These are phyloP conservation scores for Mya arenaria DNA, from an alignment of 1,140 invertebrate genomes.

Conservation along the genomic window DNA sequence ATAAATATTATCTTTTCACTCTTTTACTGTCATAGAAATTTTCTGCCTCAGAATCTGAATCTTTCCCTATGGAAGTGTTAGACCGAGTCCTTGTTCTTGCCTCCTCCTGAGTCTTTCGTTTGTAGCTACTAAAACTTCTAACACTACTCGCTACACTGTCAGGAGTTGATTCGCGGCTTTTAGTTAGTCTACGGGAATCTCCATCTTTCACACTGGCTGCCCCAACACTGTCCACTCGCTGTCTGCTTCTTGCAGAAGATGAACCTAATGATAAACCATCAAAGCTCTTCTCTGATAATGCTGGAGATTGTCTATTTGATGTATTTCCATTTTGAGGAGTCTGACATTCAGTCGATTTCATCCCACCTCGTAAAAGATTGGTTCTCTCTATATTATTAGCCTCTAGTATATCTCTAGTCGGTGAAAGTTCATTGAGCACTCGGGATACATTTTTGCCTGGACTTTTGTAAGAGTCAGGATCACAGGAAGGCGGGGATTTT, in stretches of 20 bases:
- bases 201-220: constrained; percentile 47
- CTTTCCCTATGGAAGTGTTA: constrained; percentile 28
- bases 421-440: constrained; percentile 70
- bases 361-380: not conserved
- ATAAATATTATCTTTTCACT: constrained; percentile 19
- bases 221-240: constrained; percentile 49
- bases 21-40: constrained; percentile 17
- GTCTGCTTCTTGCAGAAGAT: constrained; percentile 35
- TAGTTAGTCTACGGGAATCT: constrained; percentile 32
- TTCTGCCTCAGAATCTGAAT: constrained; percentile 50
- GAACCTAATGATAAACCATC: not conserved
- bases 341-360: constrained; percentile 35
- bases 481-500: constrained; percentile 22
- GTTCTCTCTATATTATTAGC: constrained; percentile 57
- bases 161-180: constrained; percentile 61
- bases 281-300: constrained; percentile 33
- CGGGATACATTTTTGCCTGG: constrained; percentile 56
- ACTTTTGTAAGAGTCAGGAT: constrained; percentile 48
- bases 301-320: constrained; percentile 6
- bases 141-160: constrained; percentile 55
- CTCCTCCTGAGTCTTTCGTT: not conserved
- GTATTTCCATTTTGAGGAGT: constrained; percentile 38
- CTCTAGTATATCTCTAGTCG: constrained; percentile 56
- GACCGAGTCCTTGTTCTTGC: constrained; percentile 35
- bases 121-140: constrained; percentile 48